Conservation (phyloP, 2,888 invertebrate species). For the Kuschelorhynchus macadamiae region DNA sequence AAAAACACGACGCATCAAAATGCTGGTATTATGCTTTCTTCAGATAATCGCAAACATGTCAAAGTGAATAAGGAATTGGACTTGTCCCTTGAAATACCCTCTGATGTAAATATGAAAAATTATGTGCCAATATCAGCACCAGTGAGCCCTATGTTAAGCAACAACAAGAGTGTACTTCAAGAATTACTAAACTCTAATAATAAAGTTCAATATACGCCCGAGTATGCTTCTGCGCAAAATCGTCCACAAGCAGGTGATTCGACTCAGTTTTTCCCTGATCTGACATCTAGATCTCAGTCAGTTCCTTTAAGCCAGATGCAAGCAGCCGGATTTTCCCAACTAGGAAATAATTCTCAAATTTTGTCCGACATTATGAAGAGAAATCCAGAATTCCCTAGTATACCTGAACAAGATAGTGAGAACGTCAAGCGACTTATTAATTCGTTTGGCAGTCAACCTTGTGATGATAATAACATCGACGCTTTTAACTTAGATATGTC, state of each 20-base stretch:
- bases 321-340: slow-evolving; percentile 5
- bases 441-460: slow-evolving; percentile 71
- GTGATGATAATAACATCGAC: slow-evolving; percentile 60
- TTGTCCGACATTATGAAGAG: slow-evolving; percentile 22
- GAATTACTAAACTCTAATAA: slow-evolving; percentile 70
- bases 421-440: slow-evolving; percentile 78
- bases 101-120: slow-evolving; percentile 61
- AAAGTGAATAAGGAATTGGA: slow-evolving; percentile 65
- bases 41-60: slow-evolving; percentile 41
- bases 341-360: slow-evolving; percentile 75
- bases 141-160: slow-evolving; percentile 73
- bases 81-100: slow-evolving; percentile 58
- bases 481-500: slow-evolving; percentile 57
- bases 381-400: slow-evolving; percentile 52
- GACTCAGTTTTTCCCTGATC: slow-evolving; percentile 31
- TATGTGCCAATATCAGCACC: slow-evolving; percentile 78
- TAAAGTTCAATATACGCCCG: slow-evolving; percentile 70
- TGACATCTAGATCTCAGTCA: slow-evolving; percentile 78
- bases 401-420: slow-evolving; percentile 71
- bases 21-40: slow-evolving; percentile 61
- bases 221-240: slow-evolving; percentile 60
- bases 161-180: slow-evolving; percentile 64
- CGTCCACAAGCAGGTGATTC: slow-evolving; percentile 10
- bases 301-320: slow-evolving; percentile 72
- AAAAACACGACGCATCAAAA: slow-evolving; percentile 73